phyloP scores from a whole-genome alignment of 2,113 vertebrate genomes.

The Pseudopodoces humilis region DNA sequence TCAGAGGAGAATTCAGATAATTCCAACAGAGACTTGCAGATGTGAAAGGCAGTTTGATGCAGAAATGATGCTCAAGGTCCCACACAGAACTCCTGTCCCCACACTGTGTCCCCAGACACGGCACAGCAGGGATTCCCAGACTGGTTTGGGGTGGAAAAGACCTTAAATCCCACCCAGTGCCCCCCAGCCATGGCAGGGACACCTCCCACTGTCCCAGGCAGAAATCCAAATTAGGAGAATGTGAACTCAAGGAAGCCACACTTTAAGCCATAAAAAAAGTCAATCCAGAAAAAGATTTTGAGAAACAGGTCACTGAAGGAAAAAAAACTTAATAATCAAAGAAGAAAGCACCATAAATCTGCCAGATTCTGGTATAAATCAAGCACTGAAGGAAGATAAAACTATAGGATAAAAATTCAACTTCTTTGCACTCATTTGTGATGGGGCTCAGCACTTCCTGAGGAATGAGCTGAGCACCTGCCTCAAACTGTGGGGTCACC shows the following conservation, averaged over 20 bases:
- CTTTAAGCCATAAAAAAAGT: neutral
- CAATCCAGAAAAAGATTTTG: neutral
- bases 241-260: neutral
- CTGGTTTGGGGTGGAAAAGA: fast-evolving
- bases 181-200: neutral
- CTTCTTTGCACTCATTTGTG: neutral
- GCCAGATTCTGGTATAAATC: neutral
- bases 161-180: fast-evolving
- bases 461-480: neutral
- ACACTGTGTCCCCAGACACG: fast-evolving
- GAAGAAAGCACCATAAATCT: neutral
- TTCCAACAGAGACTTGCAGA: neutral
- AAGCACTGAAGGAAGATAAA: neutral
- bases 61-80: neutral
- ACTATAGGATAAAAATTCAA: neutral
- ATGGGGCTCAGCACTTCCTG: neutral
- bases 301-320: neutral
- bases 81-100: neutral
- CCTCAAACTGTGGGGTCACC: neutral
- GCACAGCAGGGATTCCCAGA: neutral
- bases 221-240: neutral
- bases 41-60: neutral
- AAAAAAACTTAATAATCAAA: neutral
- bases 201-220: neutral
- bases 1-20: neutral